Conservation (phyloP, 2,888 invertebrate genomes). For the Blera fallax region DNA sequence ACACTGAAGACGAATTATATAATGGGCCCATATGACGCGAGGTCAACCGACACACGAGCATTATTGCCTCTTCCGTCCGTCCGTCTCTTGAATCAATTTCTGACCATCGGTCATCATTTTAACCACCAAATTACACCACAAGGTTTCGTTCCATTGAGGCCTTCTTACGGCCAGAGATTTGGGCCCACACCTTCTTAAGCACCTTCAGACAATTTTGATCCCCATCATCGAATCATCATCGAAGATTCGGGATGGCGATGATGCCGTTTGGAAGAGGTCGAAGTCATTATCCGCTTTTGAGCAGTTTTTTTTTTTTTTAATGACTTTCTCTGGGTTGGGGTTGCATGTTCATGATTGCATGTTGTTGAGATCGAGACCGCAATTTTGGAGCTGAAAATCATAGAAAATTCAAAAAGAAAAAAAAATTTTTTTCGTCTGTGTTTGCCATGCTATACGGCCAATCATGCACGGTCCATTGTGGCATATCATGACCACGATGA, state of each 20-base stretch:
- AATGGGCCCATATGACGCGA: background rate
- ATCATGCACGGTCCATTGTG: slow-evolving; percentile 47
- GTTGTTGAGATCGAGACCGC: slow-evolving; percentile 38
- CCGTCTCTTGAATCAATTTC: background rate
- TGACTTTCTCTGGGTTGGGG: slow-evolving; percentile 34
- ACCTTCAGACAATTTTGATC: slow-evolving; percentile 50
- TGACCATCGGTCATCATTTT: slow-evolving; percentile 36
- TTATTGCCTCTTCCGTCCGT: background rate
- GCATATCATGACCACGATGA: slow-evolving; percentile 52
- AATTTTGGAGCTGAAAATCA: slow-evolving; percentile 54
- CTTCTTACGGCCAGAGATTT: background rate
- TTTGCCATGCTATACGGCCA: slow-evolving; percentile 33
- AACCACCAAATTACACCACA: slow-evolving; percentile 47
- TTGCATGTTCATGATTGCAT: slow-evolving; percentile 62
- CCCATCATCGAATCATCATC: slow-evolving; percentile 50
- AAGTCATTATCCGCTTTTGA: slow-evolving; percentile 58
- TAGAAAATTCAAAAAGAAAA: slow-evolving; percentile 47
- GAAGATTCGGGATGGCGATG: slow-evolving; percentile 27
- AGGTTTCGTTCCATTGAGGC: slow-evolving; percentile 4
- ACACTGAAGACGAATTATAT: background rate
- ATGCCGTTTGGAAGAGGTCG: slow-evolving; percentile 51
- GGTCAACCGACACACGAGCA: slow-evolving; percentile 24
- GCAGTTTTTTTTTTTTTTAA: slow-evolving; percentile 31
- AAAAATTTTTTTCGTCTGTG: background rate
- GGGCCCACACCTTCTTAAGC: slow-evolving; percentile 28